phyloP scores from a whole-genome alignment of 2,113 vertebrate genomes.

The Indicator maculatus region DNA sequence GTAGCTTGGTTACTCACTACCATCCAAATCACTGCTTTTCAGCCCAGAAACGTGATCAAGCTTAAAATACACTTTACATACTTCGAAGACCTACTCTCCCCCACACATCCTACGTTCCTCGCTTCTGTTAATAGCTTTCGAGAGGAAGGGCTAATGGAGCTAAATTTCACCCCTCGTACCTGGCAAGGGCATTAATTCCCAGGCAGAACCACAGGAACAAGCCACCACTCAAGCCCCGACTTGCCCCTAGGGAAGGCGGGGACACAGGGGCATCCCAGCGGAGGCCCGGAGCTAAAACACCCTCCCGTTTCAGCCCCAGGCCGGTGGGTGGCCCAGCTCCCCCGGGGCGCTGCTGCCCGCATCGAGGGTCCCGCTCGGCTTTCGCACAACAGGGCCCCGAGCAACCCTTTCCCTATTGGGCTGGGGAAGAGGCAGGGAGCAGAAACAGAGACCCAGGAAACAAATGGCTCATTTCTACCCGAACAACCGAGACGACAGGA shows the following conservation, averaged over 20 bases:
- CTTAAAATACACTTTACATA: accelerated
- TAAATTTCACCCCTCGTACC: accelerated
- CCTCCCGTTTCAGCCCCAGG: neutral
- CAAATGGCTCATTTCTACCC: neutral
- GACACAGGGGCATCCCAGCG: accelerated
- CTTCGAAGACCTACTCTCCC: neutral
- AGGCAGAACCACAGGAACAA: accelerated
- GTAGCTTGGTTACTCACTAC: neutral
- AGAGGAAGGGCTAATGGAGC: neutral
- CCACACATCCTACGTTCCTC: neutral
- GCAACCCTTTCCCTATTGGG: too few species aligned
- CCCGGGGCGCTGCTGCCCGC: neutral
- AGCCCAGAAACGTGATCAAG: neutral
- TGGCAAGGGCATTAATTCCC: neutral
- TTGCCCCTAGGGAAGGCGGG: accelerated
- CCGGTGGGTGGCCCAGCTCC: neutral
- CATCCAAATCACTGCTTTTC: neutral
- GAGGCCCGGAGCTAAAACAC: neutral
- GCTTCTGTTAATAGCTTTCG: accelerated
- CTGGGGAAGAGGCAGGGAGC: too few species aligned
- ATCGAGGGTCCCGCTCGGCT: neutral
- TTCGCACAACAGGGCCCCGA: neutral
- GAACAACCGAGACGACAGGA: neutral
- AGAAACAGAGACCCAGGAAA: neutral
- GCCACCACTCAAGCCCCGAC: too few species aligned